Evolutionary conservation across 2,888 invertebrate genomes (phyloP).

Genomic region (Hermaeophaga mercurialis): DNA sequence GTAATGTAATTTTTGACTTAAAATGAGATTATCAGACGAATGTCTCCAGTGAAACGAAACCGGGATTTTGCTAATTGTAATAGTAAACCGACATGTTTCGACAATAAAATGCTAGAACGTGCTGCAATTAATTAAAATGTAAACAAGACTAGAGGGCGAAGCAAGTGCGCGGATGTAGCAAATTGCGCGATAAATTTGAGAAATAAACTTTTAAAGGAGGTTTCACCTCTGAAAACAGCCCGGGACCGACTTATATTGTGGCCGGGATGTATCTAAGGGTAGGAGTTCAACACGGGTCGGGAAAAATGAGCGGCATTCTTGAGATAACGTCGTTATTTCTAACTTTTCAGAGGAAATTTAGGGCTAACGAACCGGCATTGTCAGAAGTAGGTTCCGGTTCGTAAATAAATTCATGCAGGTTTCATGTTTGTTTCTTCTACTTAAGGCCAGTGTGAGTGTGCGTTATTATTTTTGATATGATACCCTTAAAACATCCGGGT

Average conservation of each 20-base stretch:
- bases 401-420: no score
- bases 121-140: conserved; percentile 11
- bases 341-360: conserved; percentile 6
- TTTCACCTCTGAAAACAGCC: conserved; percentile 15
- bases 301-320: conserved; percentile 18
- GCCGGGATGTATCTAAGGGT: conserved; percentile 16
- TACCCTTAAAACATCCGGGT: no score
- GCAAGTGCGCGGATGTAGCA: conserved; percentile 23
- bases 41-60: no score
- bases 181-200: conserved; percentile 29
- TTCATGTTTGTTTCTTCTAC: no score
- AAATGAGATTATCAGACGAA: no score
- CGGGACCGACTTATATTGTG: conserved; percentile 19
- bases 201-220: conserved; percentile 26
- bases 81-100: no score
- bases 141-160: not conserved
- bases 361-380: not conserved
- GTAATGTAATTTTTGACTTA: no score
- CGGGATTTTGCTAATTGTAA: no score
- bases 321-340: conserved; percentile 1
- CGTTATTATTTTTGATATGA: no score
- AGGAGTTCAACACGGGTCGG: conserved; percentile 7
- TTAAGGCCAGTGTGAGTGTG: no score
- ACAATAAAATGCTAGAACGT: no score
- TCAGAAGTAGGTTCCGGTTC: not conserved